Evolutionary conservation across 2,113 vertebrate species (phyloP), one percentile per base, ranked within the genome.

Genomic region (Amazona vittata): DNA sequence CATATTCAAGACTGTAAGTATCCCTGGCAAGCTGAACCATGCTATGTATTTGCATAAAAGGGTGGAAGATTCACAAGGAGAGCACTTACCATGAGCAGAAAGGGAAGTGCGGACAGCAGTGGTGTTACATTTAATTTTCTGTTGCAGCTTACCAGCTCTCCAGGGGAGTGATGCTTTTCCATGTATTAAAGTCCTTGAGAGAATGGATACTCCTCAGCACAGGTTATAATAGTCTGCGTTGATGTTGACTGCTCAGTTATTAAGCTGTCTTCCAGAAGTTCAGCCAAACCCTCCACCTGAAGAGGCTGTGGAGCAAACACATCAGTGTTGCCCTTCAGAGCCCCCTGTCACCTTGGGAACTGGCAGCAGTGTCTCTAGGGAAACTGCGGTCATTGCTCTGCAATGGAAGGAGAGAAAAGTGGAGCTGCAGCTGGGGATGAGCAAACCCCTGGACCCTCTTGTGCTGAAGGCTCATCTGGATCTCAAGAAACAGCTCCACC

Each of bases 261-360:
- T 96, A 95, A 91, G 78, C 12, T 97, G 95, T 96, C 94, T 95
- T 84, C 49, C 59, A 46, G 65, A 95, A 93, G 86, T 87, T 96
- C 62, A 70, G 75, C 44, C 28, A 60, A 84, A 62, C 49, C 71
- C 78, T 82, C 41, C 85, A 64, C 52, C 49, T 67, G 81, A 76
- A 46, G 79, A 82, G 85, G 76, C 82, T 86, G 46, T 35, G 68
- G 33, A 86, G 73, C 86, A 84, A 86, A 86, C 50, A 84, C 69
- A 71, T 29, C 44, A 68, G 10, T 4, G 53, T 16, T 93, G 65
- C 86, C 94, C 84, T 95, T 83, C 62, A 83, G 53, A 59, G 60
- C 41, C 75, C 87, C 83, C 78, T 52, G 74, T 71, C 5, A 14
- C 33, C 70, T 31, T 62, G 70, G 77, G 76, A 67, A 35, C 46